Base-by-base conservation (phyloP, 2,797 vertebrate genomes). In the Microcaecilia unicolor region DNA sequence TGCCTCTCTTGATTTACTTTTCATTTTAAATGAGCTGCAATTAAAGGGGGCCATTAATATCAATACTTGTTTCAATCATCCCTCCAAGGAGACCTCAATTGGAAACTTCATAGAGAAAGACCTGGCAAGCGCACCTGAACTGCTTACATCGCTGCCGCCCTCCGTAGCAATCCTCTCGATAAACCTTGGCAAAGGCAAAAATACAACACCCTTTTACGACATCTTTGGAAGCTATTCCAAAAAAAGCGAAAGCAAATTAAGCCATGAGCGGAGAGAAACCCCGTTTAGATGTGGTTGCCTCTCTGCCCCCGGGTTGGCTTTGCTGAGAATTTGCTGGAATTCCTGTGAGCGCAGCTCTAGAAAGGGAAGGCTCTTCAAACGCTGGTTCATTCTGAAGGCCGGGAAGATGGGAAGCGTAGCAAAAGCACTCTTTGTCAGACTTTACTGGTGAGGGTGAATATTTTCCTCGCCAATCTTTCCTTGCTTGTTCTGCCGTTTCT, bases 241-340 rank as follows among this genome's bases (percentile, higher is more conserved):
- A 72, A 67, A 72, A 67, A 54, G 66, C 61, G 61, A 52, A 72
- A 18, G 50, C 61, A 63, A 73, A 76, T 80, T 81, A 74, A 84
- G 79, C 65, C 61, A 64, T 27, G 31, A 44, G 60, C 59, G 70
- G 72, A 4, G 2, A 39, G 56, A 73, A 62, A 65, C 48, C 42
- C 30, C 23, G 60, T 51, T n/a, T 64, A 53, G 28, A 35, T 43
- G 63, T 55, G 61, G 41, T 64, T 58, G 58, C 58, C 43, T 68
- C 42, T 64, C 18, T 9, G 40, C 73, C n/a, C n/a, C n/a, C n/a
- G n/a, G n/a, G n/a, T n/a, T n/a, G n/a, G n/a, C n/a, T 78, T 77
- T 76, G 70, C 72, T 64, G 67, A 69, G 58, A 64, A 34, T 52
- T 55, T 30, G n/a, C n/a, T n/a, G 54, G 58, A 66, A 71, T 67